Base-by-base conservation (phyloP, 1,140 invertebrate genomes). In the Drosophila prosaltans region DNA sequence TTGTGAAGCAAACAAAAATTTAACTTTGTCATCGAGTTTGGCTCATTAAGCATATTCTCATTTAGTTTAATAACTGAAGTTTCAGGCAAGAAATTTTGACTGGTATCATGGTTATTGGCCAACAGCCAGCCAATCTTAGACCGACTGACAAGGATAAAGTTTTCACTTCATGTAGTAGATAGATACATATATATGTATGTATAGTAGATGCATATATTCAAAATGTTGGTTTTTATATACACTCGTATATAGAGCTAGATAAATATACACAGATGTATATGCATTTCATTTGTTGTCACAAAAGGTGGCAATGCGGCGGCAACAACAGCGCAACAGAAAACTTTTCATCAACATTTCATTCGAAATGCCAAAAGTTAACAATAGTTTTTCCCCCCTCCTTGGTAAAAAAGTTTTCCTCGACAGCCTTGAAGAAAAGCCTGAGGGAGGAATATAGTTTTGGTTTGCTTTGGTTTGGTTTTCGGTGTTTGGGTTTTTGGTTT, bases 321-420 rank as follows among this genome's bases (percentile, higher is more conserved):
- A 69, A 74, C 51, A 41, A 61, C 55, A 64, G 43, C 54, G 8
- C 60, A 36, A 32, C 16, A 40, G 9, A 65, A 73, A 77, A 74
- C 10, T 78, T 78, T 66, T 74, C 73, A 67, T 71, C 75, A 74
- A 71, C 63, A 74, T 74, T 51, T 78, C 63, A 64, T 67, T 71
- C 59, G 41, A 70, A 61, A 67, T 32, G 32, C 55, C 60, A 60
- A 68, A 45, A 62, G 60, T 62, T 62, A 67, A 74, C 64, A 67
- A 75, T 72, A 74, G 72, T 71, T 78, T 70, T 41, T 7, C 16
- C 9, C 9, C 9, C 11, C 32, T 43, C 45, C 30, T 65, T 67
- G 69, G 45, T 65, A 36, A 70, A 69, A 63, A 67, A 30, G 65
- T 71, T 45, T 39, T 58, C 10, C 24, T 51, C 21, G 40, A 16